Evolutionary conservation across 1,140 invertebrate genomes (phyloP).

Genomic region (Drosophila albomicans): DNA sequence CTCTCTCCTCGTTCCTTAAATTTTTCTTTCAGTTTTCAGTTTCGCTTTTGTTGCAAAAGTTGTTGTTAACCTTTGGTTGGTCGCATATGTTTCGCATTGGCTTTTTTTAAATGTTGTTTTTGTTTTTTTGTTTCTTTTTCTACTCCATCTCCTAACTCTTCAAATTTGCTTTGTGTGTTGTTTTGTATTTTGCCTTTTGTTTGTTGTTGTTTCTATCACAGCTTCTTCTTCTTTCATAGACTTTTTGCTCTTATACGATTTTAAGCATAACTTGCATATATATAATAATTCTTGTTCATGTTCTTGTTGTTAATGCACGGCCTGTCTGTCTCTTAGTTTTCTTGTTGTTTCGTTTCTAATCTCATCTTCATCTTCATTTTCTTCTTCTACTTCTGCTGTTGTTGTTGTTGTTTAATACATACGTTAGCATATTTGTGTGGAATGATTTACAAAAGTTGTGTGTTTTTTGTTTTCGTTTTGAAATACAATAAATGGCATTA

Average conservation of each 20-base stretch:
- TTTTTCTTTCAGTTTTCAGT: slow-evolving; percentile 13
- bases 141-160: slow-evolving; percentile 36
- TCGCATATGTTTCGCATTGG: slow-evolving; percentile 80
- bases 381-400: slow-evolving; percentile 23
- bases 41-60: slow-evolving; percentile 50
- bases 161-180: slow-evolving; percentile 41
- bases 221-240: slow-evolving; percentile 60
- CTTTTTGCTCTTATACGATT: slow-evolving; percentile 67
- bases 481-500: slow-evolving; percentile 83
- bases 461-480: slow-evolving; percentile 52
- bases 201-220: slow-evolving; percentile 65
- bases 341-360: slow-evolving; percentile 28
- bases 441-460: slow-evolving; percentile 77
- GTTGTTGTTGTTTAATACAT: slow-evolving; percentile 67
- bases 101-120: slow-evolving; percentile 53
- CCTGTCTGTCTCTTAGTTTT: slow-evolving; percentile 21
- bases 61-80: slow-evolving; percentile 72
- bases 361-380: background rate
- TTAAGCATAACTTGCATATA: slow-evolving; percentile 83
- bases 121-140: slow-evolving; percentile 56
- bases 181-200: slow-evolving; percentile 50
- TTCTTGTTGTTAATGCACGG: slow-evolving; percentile 60
- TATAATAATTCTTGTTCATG: slow-evolving; percentile 51
- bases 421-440: slow-evolving; percentile 73
- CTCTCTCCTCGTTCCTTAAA: slow-evolving; percentile 14